phyloP scores from a whole-genome alignment of 2,888 invertebrate genomes.

The Eupithecia subumbrata region DNA sequence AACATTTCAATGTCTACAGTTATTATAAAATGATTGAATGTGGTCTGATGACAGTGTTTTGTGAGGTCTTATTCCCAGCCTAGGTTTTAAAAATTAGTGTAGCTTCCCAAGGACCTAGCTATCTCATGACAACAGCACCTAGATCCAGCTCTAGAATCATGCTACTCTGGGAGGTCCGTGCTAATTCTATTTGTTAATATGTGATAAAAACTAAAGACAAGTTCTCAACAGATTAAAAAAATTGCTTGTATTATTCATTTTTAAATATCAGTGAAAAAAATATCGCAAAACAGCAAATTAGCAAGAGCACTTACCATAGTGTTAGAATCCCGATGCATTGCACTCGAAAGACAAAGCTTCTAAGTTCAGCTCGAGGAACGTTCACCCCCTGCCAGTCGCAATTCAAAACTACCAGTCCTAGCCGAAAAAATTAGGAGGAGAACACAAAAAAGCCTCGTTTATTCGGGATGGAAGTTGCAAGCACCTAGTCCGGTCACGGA shows the following conservation, averaged over 20 bases:
- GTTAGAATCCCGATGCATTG: slow-evolving; percentile 63
- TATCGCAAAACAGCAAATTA: slow-evolving; percentile 31
- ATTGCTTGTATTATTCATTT: background rate
- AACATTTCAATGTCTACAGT: background rate
- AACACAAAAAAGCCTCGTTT: slow-evolving; percentile 61
- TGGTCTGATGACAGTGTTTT: background rate
- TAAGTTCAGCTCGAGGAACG: slow-evolving; percentile 49
- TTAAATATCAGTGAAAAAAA: background rate
- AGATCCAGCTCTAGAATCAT: background rate
- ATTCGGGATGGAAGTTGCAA: slow-evolving; percentile 71
- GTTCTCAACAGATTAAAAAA: background rate
- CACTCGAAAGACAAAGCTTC: slow-evolving; percentile 54
- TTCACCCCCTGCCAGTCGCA: slow-evolving; percentile 57
- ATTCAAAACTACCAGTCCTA: slow-evolving; percentile 56
- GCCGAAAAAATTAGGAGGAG: slow-evolving; percentile 52
- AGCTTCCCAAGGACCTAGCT: background rate
- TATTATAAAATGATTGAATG: background rate
- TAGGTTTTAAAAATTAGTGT: background rate
- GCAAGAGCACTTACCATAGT: slow-evolving; percentile 60
- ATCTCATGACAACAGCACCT: background rate
- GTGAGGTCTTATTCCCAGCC: background rate
- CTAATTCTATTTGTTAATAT: background rate
- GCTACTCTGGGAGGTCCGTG: background rate
- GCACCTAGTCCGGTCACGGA: slow-evolving; percentile 75
- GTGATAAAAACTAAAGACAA: background rate